These are phyloP conservation scores for Theocolax elegans DNA, from an alignment of 1,140 invertebrate species.

Conservation along the genomic window DNA sequence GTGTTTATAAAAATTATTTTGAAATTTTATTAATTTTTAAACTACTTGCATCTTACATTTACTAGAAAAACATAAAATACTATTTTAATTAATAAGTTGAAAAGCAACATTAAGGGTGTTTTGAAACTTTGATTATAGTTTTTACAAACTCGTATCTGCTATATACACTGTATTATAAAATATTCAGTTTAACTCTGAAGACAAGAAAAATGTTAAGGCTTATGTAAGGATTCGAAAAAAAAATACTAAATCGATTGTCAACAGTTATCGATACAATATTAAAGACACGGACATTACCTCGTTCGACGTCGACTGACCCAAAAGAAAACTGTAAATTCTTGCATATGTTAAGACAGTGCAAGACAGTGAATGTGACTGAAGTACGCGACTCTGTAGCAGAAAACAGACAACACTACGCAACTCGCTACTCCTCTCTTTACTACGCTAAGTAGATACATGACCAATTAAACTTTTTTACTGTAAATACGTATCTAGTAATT, in stretches of 20 bases:
- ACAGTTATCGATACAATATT: constrained; percentile 44
- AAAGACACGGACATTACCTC: constrained; percentile 51
- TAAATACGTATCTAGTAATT: constrained; percentile 67
- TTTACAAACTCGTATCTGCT: constrained; percentile 41
- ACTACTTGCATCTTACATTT: constrained; percentile 2
- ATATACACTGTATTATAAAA: constrained; percentile 42
- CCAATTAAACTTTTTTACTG: constrained; percentile 67
- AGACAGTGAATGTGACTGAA: constrained; percentile 58
- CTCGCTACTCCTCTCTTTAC: constrained; percentile 57
- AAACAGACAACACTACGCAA: constrained; percentile 60
- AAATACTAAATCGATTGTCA: constrained; percentile 48
- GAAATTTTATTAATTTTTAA: constrained; percentile 12
- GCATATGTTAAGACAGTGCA: constrained; percentile 55
- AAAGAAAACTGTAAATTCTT: constrained; percentile 52
- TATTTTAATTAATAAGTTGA: constrained; percentile 35
- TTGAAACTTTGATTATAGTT: constrained; percentile 39
- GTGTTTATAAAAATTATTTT: constrained; percentile 17
- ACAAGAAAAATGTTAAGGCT: constrained; percentile 46
- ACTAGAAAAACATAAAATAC: not conserved
- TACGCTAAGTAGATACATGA: constrained; percentile 62
- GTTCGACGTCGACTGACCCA: constrained; percentile 60
- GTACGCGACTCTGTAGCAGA: constrained; percentile 58
- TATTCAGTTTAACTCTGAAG: constrained; percentile 42
- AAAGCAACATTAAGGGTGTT: constrained; percentile 40
- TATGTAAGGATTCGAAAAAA: constrained; percentile 47